Evolutionary conservation across 2,888 invertebrate species (phyloP), one percentile per base, ranked within the genome.

Genomic region (Girardia tigrina): DNA sequence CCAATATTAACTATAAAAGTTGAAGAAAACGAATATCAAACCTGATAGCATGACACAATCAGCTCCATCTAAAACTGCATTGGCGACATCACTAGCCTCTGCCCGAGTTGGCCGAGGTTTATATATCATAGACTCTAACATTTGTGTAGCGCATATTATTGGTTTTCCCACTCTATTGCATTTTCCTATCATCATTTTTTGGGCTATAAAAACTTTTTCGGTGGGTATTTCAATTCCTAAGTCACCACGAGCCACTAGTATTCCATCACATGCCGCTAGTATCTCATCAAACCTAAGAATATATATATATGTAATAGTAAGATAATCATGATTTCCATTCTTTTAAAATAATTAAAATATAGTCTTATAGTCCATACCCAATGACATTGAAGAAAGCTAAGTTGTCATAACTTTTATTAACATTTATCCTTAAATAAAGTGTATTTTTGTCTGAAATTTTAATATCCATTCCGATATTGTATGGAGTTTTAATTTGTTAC

Each of bases 11-110:
- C n/a, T n/a, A n/a, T n/a, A n/a, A n/a, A n/a, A n/a, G n/a, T n/a
- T n/a, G 42, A 14, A 42, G 42, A 42, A 42, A 42, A 42, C 14
- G 14, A 16, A 42, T 16, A 42, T 26, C 27, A 26, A 26, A 16
- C 95, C 77, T 12, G 69, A 29, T 1, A 76, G 69, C 4, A 77
- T 70, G 6, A 76, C 28, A 6, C 69, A 76, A 70, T 76, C 76
- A 4, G 76, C 70, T 16, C 76, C 76, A 29, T 76, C 76, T 23
- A 76, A 70, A 1, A 76, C 70, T 28, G 76, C 76, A 28, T 76
- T 76, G 1, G 76, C 76, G 12, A 76, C 77, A 29, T 76, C 76
- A 23, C 56, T 56, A 26, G 70, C 70, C 29, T 76, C 76, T 20
- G 76, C 76, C 16, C 76, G 27, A 6, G 76, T 76, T 20, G 76